Evolutionary conservation across 2,113 vertebrate species (phyloP).

Genomic region (Stegostoma tigrinum): DNA sequence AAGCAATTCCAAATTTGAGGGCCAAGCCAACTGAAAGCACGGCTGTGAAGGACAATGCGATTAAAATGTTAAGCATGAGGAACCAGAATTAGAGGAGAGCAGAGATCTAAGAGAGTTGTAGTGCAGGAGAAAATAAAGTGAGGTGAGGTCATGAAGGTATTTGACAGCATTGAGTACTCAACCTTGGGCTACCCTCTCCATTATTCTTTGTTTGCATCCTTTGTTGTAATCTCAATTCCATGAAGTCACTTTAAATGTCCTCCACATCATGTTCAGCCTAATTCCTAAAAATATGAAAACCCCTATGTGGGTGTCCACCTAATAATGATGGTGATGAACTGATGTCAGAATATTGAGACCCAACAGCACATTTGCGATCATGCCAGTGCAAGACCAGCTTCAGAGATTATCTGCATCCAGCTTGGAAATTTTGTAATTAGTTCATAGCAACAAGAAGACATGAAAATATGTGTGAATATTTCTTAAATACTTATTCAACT

Average conservation of each 20-base stretch:
- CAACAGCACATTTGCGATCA: not conserved
- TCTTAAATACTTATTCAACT: constrained; percentile 19
- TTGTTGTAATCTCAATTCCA: not conserved
- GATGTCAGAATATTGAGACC: not conserved
- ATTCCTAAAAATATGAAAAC: too few species aligned
- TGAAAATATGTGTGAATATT: not conserved
- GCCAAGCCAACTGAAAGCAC: too few species aligned
- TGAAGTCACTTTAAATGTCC: not conserved
- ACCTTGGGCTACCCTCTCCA: too few species aligned
- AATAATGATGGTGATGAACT: too few species aligned
- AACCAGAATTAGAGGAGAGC: not conserved
- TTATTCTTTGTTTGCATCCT: not conserved
- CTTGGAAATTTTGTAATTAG: not conserved
- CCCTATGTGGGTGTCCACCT: not conserved
- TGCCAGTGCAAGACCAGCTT: not conserved
- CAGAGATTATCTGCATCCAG: not conserved
- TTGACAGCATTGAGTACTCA: not conserved
- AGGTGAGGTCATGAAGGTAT: not conserved
- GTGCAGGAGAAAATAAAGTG: not conserved
- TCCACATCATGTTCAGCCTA: too few species aligned
- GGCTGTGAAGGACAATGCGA: not conserved
- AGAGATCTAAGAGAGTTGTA: not conserved
- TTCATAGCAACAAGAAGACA: not conserved
- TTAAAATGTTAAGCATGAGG: not conserved
- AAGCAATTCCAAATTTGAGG: not conserved